phyloP scores from a whole-genome alignment of 2,113 vertebrate genomes.

The Tympanuchus pallidicinctus region DNA sequence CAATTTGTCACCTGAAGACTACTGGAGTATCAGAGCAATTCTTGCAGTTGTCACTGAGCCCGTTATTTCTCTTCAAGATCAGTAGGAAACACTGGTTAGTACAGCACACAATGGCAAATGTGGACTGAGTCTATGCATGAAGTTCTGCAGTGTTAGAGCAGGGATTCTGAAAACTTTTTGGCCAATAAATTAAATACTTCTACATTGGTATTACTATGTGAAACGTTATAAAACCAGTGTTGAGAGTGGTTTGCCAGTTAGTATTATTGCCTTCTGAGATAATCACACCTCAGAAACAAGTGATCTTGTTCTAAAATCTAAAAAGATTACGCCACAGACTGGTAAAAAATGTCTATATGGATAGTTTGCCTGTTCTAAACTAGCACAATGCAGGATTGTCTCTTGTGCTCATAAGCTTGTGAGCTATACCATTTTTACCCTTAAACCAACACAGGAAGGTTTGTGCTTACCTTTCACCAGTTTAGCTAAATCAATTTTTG shows the following conservation, averaged over 20 bases:
- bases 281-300: not conserved
- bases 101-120: not conserved
- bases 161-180: not conserved
- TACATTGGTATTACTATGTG: not conserved
- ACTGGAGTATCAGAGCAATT: not conserved
- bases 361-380: not conserved
- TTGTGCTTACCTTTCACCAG: constrained; percentile 9
- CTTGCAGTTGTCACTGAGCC: not conserved
- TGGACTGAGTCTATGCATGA: not conserved
- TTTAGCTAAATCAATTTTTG: constrained; percentile 28
- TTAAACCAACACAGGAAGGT: not conserved
- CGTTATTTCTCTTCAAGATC: not conserved
- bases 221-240: not conserved
- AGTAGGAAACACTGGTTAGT: not conserved
- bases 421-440: not conserved
- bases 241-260: not conserved
- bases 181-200: not conserved
- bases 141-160: not conserved
- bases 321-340: not conserved
- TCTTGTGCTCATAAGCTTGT: not conserved
- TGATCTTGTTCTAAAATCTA: not conserved
- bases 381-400: not conserved
- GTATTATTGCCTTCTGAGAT: not conserved
- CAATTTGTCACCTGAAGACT: not conserved
- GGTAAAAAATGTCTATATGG: not conserved